phyloP scores from a whole-genome alignment of 2,797 vertebrate genomes.

The Periophthalmus magnuspinnatus region DNA sequence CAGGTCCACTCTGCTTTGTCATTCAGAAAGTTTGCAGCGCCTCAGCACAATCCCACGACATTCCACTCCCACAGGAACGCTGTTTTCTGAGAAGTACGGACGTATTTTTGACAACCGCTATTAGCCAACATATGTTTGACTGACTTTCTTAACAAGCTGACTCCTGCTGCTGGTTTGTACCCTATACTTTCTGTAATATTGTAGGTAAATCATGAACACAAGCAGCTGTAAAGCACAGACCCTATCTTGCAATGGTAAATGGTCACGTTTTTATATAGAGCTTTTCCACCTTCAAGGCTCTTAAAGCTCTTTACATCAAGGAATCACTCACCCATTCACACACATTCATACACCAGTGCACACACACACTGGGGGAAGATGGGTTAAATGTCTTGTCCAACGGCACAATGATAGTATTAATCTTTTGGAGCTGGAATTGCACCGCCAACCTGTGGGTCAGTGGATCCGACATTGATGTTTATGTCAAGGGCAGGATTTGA shows the following conservation, averaged over 20 bases:
- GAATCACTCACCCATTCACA: too few species aligned
- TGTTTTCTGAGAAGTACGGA: not conserved
- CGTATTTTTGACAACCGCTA: slow-evolving; percentile 9
- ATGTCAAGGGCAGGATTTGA: too few species aligned
- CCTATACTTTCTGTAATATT: not conserved
- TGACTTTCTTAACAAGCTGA: slow-evolving; percentile 4
- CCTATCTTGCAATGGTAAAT: not conserved
- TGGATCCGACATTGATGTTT: too few species aligned
- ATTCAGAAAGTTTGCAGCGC: not conserved
- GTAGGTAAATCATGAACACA: not conserved
- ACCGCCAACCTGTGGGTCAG: too few species aligned
- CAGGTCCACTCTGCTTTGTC: slow-evolving; percentile 7
- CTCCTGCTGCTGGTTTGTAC: not conserved
- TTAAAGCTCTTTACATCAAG: too few species aligned
- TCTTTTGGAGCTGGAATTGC: too few species aligned
- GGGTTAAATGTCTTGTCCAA: too few species aligned
- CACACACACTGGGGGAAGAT: too few species aligned
- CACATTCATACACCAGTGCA: too few species aligned
- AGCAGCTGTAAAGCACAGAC: not conserved
- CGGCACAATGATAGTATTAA: too few species aligned
- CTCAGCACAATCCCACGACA: slow-evolving; percentile 1
- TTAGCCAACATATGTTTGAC: slow-evolving; percentile 5
- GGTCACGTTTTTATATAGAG: too few species aligned
- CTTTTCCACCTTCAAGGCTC: too few species aligned
- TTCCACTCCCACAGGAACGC: slow-evolving; percentile 3